A percentile compares a stretch with the other conserved stretches of the same genome.
These are phyloP conservation scores for Monochamus saltuarius DNA, from an alignment of 1,140 invertebrate species.

Conservation along the genomic window DNA sequence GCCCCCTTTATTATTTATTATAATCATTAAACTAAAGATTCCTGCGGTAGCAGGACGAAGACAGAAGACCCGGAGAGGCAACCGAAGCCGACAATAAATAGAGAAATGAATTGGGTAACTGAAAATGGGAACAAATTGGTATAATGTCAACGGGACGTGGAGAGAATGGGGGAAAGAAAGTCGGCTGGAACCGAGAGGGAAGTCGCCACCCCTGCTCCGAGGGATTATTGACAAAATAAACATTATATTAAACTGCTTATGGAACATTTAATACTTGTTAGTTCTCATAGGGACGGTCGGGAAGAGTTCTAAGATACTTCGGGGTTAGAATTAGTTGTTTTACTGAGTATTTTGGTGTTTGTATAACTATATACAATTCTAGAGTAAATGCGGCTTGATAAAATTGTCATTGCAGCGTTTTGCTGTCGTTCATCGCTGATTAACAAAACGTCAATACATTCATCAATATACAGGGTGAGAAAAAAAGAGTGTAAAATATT, in stretches of 20 bases:
- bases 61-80: constrained; percentile 16
- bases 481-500: too few relatives aligned
- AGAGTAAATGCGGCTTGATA: too few relatives aligned
- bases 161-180: constrained; percentile 32
- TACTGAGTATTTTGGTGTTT: too few relatives aligned
- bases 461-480: too few relatives aligned
- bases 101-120: constrained; percentile 35
- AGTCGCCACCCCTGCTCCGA: constrained; percentile 29
- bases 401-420: too few relatives aligned
- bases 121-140: constrained; percentile 39
- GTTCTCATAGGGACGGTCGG: not conserved
- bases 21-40: constrained; percentile 19
- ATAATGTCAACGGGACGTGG: constrained; percentile 34
- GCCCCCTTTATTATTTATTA: constrained; percentile 9
- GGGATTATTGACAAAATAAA: constrained; percentile 36
- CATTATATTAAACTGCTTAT: constrained; percentile 37
- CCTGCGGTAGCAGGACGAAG: constrained; percentile 13
- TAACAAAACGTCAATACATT: too few relatives aligned
- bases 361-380: too few relatives aligned
- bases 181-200: constrained; percentile 15
- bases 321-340: too few relatives aligned
- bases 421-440: too few relatives aligned
- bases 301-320: not conserved
- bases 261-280: constrained; percentile 25
- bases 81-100: constrained; percentile 29